Evolutionary conservation across 2,797 vertebrate species (phyloP).

Genomic region (Micropoecilia bifurca): DNA sequence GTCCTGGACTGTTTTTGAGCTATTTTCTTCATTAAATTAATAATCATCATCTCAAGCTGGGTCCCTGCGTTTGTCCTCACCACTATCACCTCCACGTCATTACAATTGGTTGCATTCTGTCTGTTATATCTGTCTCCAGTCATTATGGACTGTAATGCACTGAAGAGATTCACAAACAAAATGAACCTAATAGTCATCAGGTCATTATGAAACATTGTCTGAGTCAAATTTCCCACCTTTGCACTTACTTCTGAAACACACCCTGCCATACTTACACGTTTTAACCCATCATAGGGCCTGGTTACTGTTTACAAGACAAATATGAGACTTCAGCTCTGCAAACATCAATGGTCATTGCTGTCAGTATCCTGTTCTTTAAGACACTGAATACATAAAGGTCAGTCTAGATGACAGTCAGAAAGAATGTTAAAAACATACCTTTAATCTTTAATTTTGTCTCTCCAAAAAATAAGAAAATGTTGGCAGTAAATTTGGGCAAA

Average conservation of each 20-base stretch:
- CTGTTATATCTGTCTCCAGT: background rate
- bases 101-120: background rate
- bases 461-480: background rate
- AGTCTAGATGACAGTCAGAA: background rate
- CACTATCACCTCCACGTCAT: too few species aligned
- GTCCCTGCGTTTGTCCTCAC: too few species aligned
- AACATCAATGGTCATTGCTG: background rate
- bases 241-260: background rate
- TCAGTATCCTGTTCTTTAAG: background rate
- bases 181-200: background rate
- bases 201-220: constrained; percentile 1
- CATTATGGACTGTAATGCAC: background rate
- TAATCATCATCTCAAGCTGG: too few species aligned
- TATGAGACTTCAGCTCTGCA: background rate
- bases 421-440: background rate
- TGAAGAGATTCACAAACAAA: background rate
- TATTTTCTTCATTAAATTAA: too few species aligned
- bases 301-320: background rate
- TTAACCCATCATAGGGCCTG: background rate
- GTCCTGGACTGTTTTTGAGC: too few species aligned
- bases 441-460: background rate
- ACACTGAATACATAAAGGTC: background rate
- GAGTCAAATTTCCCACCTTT: constrained; percentile 1
- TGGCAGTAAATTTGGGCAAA: background rate
- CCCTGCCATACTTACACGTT: background rate